Base-by-base conservation (phyloP, 1,140 invertebrate species). In the Drosophila sp. region DNA sequence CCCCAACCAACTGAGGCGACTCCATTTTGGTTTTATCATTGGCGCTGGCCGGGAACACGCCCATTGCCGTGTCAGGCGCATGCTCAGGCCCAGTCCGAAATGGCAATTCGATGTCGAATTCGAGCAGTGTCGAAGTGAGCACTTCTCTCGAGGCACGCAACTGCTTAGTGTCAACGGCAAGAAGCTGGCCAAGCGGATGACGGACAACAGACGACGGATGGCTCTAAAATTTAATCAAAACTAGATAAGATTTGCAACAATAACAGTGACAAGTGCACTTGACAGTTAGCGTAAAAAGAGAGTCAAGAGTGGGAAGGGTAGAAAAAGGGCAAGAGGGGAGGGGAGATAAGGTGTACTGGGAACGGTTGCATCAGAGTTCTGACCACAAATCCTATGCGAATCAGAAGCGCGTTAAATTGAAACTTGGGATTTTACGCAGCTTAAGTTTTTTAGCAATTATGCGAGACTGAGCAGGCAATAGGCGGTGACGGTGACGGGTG, bases 361-460 rank as follows among this genome's bases (percentile, higher is more conserved):
- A 38, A 29, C 14, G 50, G 14, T n/a, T 38, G 53, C n/a, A 40
- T 14, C 34, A 56, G 25, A 21, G 7, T 1, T 66, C 48, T 51
- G 48, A 51, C 48, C 48, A 51, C 48, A 51, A 34, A 51, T 18
- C 29, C 16, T 29, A 14, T 70, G 41, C 21, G 73, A 89, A 82
- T 79, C 83, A 89, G 53, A 77, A 67, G 50, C 72, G 76, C 83
- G 84, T 89, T 84, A 89, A 89, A 89, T 89, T 89, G 84, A 89
- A 89, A 83, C 84, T 89, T 89, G 65, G 84, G 83, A 89, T 89
- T 89, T 89, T 9, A 89, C 84, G 83, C 62, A 83, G 83, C 76
- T 89, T 89, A 72, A 89, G 83, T 89, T 89, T 89, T 89, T 89
- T 89, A 89, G 84, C 83, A 89, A 89, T 89, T 89, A 89, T 72